A percentile compares a stretch with the other conserved stretches of the same genome.
phyloP scores from a whole-genome alignment of 2,888 invertebrate genomes.

The Spialia ferax region DNA sequence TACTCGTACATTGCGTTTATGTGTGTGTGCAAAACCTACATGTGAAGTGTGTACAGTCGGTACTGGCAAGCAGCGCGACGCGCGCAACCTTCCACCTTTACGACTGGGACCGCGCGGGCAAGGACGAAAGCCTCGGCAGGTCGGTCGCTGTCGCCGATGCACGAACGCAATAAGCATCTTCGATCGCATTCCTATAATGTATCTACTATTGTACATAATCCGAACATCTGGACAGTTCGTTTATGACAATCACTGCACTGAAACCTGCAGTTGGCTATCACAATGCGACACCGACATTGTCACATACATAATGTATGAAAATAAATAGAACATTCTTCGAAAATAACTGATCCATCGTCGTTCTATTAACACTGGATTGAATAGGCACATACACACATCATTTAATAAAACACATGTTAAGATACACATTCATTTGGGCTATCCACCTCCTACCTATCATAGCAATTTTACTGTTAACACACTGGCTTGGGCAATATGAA shows the following conservation, averaged over 20 bases:
- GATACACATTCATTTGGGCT: background rate
- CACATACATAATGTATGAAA: background rate
- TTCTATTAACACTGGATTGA: constrained; percentile 1
- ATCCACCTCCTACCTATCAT: background rate
- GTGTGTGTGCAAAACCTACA: constrained; percentile 39
- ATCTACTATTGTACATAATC: background rate
- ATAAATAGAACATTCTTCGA: too few species aligned
- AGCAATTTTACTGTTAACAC: background rate
- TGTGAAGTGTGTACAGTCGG: constrained; percentile 76
- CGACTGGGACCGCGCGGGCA: constrained; percentile 97
- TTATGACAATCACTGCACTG: constrained; percentile 39
- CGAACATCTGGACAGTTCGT: constrained; percentile 25
- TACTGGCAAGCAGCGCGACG: constrained; percentile 69
- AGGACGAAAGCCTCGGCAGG: constrained; percentile 98
- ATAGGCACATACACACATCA: background rate
- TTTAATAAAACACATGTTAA: background rate
- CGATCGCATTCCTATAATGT: constrained; percentile 1
- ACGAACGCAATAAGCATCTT: constrained; percentile 1
- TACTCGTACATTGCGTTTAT: constrained; percentile 40
- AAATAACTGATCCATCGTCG: background rate
- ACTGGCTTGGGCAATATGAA: background rate
- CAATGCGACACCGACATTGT: constrained; percentile 14
- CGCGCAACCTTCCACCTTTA: constrained; percentile 88
- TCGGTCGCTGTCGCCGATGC: constrained; percentile 74
- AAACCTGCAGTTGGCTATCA: constrained; percentile 45